Percentiles rank a stretch among this genome's conserved stretches.
Evolutionary conservation across 2,113 vertebrate genomes (phyloP).

Genomic region (Balaenoptera acutorostrata): DNA sequence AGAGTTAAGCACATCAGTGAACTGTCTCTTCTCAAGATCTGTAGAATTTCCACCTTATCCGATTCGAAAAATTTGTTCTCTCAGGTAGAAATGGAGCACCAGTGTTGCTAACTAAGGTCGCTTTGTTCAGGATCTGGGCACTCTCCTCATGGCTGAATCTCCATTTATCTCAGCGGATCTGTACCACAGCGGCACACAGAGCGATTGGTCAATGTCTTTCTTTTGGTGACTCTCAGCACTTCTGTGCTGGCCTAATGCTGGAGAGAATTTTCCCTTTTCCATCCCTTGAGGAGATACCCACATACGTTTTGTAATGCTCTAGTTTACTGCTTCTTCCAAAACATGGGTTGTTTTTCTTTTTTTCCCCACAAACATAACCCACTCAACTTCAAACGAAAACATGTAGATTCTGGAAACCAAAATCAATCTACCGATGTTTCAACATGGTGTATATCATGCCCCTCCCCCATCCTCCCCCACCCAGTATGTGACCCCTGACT

Average conservation of each 20-base stretch:
- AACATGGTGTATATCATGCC: rapidly evolving
- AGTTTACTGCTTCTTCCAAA: neutral
- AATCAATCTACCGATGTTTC: neutral
- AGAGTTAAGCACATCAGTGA: slow-evolving; percentile 60
- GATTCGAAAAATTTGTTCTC: slow-evolving; percentile 74
- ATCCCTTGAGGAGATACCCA: neutral
- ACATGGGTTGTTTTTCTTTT: neutral
- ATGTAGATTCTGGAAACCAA: neutral
- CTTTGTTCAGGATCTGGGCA: slow-evolving; percentile 66
- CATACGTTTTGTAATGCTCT: neutral
- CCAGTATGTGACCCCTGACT: neutral
- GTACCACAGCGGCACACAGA: slow-evolving; percentile 65
- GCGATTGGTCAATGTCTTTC: slow-evolving; percentile 73
- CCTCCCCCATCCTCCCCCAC: rapidly evolving
- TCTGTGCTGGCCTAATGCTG: neutral
- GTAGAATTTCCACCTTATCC: neutral
- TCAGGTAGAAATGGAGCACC: slow-evolving; percentile 60
- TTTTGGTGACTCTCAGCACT: slow-evolving; percentile 40
- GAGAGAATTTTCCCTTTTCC: neutral
- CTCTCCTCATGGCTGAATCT: slow-evolving; percentile 60
- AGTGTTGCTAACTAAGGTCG: slow-evolving; percentile 68
- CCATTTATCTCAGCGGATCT: slow-evolving; percentile 72
- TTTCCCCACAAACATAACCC: neutral
- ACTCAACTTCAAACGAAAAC: neutral
- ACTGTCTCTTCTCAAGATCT: slow-evolving; percentile 40